These are phyloP conservation scores for Epinephelus cyanopodus DNA, from an alignment of 2,113 vertebrate species.

Conservation along the genomic window DNA sequence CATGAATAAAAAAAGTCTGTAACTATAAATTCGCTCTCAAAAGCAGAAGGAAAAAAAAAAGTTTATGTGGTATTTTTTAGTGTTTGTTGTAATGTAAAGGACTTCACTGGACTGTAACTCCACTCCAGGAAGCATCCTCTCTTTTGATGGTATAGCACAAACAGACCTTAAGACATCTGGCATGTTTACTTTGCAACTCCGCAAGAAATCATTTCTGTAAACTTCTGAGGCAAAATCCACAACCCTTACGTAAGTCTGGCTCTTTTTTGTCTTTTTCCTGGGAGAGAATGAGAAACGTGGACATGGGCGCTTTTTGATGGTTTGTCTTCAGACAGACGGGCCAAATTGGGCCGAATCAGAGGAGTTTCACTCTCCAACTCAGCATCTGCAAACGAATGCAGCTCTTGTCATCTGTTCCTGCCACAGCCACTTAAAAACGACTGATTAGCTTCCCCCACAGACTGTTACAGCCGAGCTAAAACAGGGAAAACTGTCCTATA, in stretches of 20 bases:
- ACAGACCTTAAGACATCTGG: constrained; percentile 23
- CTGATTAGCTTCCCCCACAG: constrained; percentile 52
- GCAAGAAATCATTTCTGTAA: constrained; percentile 21
- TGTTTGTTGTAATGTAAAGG: not conserved
- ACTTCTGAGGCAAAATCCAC: constrained; percentile 36
- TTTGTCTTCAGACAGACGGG: constrained; percentile 45
- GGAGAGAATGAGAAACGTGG: constrained; percentile 16
- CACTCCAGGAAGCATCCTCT: not conserved
- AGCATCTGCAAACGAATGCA: constrained; percentile 46
- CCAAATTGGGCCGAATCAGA: constrained; percentile 60
- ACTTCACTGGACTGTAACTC: constrained; percentile 4
- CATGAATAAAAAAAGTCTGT: not conserved
- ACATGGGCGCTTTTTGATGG: constrained; percentile 33
- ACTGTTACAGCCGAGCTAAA: constrained; percentile 43
- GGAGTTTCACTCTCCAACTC: constrained; percentile 14
- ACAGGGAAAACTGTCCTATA: constrained; percentile 44
- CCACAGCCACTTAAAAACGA: constrained; percentile 48
- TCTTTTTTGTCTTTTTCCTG: not conserved
- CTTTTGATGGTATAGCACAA: constrained; percentile 14
- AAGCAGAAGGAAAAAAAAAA: not conserved
- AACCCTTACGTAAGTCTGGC: constrained; percentile 22
- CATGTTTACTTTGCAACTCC: constrained; percentile 43
- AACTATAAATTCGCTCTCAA: not conserved
- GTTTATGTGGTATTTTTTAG: not conserved
- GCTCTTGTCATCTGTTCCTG: constrained; percentile 45